Base-by-base conservation (phyloP, 2,888 invertebrate genomes). In the Anorthoa munda region DNA sequence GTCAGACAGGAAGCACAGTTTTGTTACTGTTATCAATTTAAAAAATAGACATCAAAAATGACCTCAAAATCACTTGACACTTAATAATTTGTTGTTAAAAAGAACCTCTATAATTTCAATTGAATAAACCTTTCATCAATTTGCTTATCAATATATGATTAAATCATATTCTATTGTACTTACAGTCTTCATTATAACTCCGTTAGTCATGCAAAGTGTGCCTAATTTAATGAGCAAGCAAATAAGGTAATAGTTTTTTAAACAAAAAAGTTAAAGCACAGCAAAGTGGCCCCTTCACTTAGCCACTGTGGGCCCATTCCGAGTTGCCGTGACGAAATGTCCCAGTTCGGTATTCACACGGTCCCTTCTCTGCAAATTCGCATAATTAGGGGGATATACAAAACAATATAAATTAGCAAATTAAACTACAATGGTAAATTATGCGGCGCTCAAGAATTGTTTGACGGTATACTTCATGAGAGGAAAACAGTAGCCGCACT, bases 301-400 rank as follows among this genome's bases (percentile, higher is more conserved):
- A 66, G 51, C 50, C 51, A 71, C 75, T 45, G 75, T 26, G 66
- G 71, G 61, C 60, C 70, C 73, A 68, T 71, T 85, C 63, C 55
- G 70, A 69, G 77, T 51, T 51, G 53, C 79, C 75, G 77, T 89
- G 92, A 91, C 86, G 93, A 94, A 94, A 94, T 90, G 90, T 89
- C 48, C 88, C 88, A 83, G 66, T 67, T 79, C 82, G 90, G 86
- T 87, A 90, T 92, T 94, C 94, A 89, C 94, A 94, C 94, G 94
- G 87, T 92, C 91, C 92, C 90, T 92, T 92, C 89, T 88, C 78
- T 84, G 77, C 79, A 77, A 75, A 86, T 89, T 90, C 90, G 88
- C 92, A 91, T 91, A 90, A 90, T 90, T 90, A 92, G 77, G 74
- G 70, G 77, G 67, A 78, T 84, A 68, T 53, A 79, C 75, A 75